These are phyloP conservation scores for Hydrophis major DNA, from an alignment of 2,797 vertebrate species.

Conservation along the genomic window DNA sequence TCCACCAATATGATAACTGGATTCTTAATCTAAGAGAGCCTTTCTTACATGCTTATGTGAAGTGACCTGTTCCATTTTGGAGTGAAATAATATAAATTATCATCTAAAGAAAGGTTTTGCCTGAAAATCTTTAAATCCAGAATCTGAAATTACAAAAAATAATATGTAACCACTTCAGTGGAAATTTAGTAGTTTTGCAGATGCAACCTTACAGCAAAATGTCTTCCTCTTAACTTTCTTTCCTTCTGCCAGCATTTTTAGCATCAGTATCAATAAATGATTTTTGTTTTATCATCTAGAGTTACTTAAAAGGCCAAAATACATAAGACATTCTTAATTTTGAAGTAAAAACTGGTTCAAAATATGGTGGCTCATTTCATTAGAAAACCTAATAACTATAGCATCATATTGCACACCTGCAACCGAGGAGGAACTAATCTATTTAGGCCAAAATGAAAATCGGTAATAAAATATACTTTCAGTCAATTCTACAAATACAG, in stretches of 20 bases:
- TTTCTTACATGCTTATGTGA: background rate
- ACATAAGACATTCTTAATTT: background rate
- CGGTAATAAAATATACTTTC: background rate
- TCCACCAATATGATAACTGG: background rate
- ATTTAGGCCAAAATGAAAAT: background rate
- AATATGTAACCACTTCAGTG: background rate
- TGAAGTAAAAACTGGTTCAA: background rate
- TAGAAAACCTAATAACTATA: background rate
- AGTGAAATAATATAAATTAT: background rate
- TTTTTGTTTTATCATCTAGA: background rate
- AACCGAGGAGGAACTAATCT: background rate
- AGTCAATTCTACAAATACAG: background rate
- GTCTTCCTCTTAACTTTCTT: background rate
- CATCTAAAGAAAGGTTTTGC: background rate
- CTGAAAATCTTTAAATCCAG: background rate
- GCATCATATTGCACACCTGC: accelerated
- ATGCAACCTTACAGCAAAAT: background rate
- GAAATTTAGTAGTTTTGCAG: background rate
- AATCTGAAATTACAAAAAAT: background rate
- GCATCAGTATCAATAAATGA: background rate
- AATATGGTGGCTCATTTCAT: background rate
- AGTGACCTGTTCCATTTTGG: background rate
- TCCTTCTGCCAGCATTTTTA: background rate
- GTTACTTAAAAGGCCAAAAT: accelerated
- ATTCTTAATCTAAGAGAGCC: background rate